A percentile compares a stretch with the other conserved stretches of the same genome.
phyloP scores from a whole-genome alignment of 2,113 vertebrate genomes.

The Chelonoidis abingdonii region DNA sequence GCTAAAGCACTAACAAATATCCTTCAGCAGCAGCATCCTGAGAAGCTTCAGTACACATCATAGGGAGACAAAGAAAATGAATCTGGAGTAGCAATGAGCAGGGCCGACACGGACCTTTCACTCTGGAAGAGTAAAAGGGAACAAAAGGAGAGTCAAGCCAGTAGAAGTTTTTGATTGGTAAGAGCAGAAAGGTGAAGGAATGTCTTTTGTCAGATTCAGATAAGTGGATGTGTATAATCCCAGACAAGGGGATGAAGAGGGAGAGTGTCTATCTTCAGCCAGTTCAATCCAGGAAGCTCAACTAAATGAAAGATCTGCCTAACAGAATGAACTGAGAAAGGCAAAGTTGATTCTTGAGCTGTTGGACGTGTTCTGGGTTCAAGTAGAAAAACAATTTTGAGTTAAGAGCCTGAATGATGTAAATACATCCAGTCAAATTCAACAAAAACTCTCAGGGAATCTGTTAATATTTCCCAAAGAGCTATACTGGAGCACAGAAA shows the following conservation, averaged over 20 bases:
- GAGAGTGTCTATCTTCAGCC: neutral
- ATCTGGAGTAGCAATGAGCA: neutral
- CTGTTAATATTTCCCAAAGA: slow-evolving; percentile 58
- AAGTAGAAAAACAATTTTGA: neutral
- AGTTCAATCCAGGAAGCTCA: neutral
- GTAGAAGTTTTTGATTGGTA: neutral
- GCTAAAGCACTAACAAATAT: slow-evolving; percentile 24
- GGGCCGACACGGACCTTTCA: neutral
- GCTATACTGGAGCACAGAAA: slow-evolving; percentile 25
- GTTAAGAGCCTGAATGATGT: slow-evolving; percentile 24
- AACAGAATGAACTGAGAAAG: slow-evolving; percentile 23
- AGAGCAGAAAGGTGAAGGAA: neutral
- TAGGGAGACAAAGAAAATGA: slow-evolving; percentile 1
- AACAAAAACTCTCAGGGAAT: slow-evolving; percentile 35
- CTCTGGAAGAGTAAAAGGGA: neutral
- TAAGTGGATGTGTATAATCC: neutral
- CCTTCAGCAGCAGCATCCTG: neutral
- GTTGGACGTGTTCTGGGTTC: slow-evolving; percentile 21
- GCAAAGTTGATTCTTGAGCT: neutral
- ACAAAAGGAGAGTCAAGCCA: neutral
- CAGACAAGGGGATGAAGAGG: neutral
- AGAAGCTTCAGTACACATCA: neutral
- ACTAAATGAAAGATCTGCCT: slow-evolving; percentile 37
- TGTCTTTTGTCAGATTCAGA: neutral
- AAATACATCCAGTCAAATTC: slow-evolving; percentile 38